Percentiles rank a stretch among this genome's conserved stretches.
Conservation (phyloP, 2,797 vertebrate species). For the Podarcis siculus region DNA sequence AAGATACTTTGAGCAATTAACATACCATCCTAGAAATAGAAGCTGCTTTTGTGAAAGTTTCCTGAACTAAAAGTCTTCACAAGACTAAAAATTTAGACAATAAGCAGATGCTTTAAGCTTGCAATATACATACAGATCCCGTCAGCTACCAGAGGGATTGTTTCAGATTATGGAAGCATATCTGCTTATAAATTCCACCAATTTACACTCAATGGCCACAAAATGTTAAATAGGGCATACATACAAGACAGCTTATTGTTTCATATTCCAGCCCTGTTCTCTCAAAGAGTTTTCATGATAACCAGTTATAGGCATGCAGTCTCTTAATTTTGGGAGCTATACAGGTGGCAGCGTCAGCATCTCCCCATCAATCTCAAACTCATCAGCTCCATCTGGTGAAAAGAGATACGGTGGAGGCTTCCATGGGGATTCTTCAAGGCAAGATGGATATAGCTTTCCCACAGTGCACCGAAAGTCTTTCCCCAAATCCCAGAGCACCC, state of each 20-base stretch:
- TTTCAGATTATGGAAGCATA: conserved; percentile 80
- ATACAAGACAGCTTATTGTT: conserved; percentile 72
- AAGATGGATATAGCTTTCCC: conserved; percentile 97
- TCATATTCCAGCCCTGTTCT: conserved; percentile 61
- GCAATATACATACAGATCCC: conserved; percentile 75
- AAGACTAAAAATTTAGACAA: conserved; percentile 77
- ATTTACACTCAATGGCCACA: conserved; percentile 77
- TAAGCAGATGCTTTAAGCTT: conserved; percentile 76
- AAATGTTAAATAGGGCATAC: conserved; percentile 77
- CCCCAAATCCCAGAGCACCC: conserved; percentile 96
- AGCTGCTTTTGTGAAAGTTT: conserved; percentile 74
- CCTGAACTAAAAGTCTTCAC: conserved; percentile 70
- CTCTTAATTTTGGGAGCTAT: conserved; percentile 76
- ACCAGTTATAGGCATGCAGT: conserved; percentile 56
- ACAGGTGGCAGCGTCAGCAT: conserved; percentile 92
- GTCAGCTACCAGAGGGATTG: conserved; percentile 75
- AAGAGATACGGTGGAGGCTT: conserved; percentile 97
- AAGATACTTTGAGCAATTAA: conserved; percentile 77
- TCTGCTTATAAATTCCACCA: conserved; percentile 78
- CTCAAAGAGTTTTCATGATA: conserved; percentile 57
- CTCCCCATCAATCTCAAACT: conserved; percentile 93
- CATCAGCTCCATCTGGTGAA: conserved; percentile 91
- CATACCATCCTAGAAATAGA: conserved; percentile 73
- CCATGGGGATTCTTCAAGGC: conserved; percentile 96
- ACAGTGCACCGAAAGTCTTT: conserved; percentile 96